These are phyloP conservation scores for Steinernema scapterisci DNA, from an alignment of 2,888 invertebrate species.

Conservation along the genomic window DNA sequence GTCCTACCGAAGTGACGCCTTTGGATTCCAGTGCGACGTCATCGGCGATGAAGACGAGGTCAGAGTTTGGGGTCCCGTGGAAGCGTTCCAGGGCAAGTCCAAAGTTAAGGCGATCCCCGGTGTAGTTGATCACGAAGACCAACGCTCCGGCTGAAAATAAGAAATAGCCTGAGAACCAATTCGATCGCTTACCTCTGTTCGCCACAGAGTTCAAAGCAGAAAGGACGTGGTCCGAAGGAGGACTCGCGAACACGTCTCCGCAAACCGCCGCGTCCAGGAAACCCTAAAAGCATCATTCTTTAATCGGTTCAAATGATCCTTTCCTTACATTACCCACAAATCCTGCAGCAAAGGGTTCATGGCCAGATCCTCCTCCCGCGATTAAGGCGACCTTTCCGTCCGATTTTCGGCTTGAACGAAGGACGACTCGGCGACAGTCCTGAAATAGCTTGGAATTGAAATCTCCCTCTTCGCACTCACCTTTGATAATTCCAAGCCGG, in stretches of 20 bases:
- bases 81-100: conserved; percentile 81
- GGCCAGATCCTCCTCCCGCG: conserved; percentile 81
- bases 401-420: conserved; percentile 65
- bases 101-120: conserved; percentile 80
- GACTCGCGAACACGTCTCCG: conserved; percentile 80
- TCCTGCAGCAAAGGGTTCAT: conserved; percentile 76
- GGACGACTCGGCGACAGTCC: conserved; percentile 42
- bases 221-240: conserved; percentile 76
- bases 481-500: conserved; percentile 37
- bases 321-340: neutral
- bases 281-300: conserved; percentile 2
- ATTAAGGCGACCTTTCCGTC: conserved; percentile 45
- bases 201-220: conserved; percentile 72
- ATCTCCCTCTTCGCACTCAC: conserved; percentile 37
- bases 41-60: conserved; percentile 75
- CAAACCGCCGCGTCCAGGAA: conserved; percentile 74
- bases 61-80: conserved; percentile 69
- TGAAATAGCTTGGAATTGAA: conserved; percentile 61
- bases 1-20: conserved; percentile 70
- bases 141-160: conserved; percentile 73
- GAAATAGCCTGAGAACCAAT: neutral
- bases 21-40: conserved; percentile 74
- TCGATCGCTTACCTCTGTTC: conserved; percentile 37
- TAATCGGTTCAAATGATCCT: conserved; percentile 19
- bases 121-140: conserved; percentile 79